A percentile compares a stretch with the other conserved stretches of the same genome.
Evolutionary conservation across 2,113 vertebrate species (phyloP).

Genomic region (Marcusenius ussheri): DNA sequence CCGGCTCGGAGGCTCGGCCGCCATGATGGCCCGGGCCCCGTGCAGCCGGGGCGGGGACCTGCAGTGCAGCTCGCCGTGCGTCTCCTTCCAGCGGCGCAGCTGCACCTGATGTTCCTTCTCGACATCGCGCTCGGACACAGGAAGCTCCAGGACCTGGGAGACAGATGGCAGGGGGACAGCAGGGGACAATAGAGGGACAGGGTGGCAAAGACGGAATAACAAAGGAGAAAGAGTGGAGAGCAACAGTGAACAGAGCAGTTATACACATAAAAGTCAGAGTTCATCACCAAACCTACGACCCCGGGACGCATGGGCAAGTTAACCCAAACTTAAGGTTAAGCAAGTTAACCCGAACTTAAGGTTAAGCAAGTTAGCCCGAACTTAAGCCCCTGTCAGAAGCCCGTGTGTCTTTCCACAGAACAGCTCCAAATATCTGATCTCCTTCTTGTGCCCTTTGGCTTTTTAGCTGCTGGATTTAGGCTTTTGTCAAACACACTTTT

Average conservation of each 20-base stretch:
- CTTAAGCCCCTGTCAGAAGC: not conserved
- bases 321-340: too few relatives aligned
- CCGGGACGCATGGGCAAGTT: too few relatives aligned
- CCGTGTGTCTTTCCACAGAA: not conserved
- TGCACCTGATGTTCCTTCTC: constrained; percentile 87
- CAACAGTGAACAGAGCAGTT: not conserved
- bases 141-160: constrained; percentile 74
- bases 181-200: not conserved
- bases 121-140: constrained; percentile 78
- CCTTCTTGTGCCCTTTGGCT: not conserved
- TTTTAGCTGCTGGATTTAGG: not conserved
- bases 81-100: constrained; percentile 82
- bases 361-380: too few relatives aligned
- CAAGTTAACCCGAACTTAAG: too few relatives aligned
- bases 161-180: not conserved
- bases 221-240: not conserved
- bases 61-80: constrained; percentile 75
- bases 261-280: too few relatives aligned
- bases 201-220: not conserved
- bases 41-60: constrained; percentile 83
- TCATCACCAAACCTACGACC: not conserved
- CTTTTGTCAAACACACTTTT: not conserved
- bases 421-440: not conserved
- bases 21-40: constrained; percentile 85
- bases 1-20: constrained; percentile 69